Conservation (phyloP, 2,888 invertebrate genomes). For the Tuta absoluta region DNA sequence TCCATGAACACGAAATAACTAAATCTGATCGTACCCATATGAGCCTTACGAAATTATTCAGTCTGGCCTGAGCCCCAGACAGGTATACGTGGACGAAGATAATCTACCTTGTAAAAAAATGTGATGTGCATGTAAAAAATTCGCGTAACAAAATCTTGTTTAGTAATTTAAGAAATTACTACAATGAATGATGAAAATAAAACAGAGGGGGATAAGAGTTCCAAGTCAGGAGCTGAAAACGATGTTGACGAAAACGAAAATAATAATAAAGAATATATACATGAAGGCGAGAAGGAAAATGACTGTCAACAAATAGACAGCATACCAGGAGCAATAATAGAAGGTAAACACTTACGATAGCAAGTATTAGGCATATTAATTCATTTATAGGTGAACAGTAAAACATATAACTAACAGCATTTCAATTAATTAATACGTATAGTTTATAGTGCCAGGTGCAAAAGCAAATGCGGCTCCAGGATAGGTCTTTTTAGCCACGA, state of each 20-base stretch:
- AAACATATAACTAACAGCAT: no score
- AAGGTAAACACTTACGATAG: not conserved
- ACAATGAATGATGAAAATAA: conserved; percentile 7
- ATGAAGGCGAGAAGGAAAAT: not conserved
- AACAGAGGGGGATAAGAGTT: not conserved
- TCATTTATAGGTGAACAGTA: no score
- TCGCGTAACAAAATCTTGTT: not conserved
- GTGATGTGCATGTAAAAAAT: not conserved
- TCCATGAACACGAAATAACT: conserved; percentile 23
- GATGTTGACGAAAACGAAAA: not conserved
- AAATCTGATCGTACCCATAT: conserved; percentile 8
- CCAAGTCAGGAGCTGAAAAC: not conserved
- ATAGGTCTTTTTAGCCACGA: no score
- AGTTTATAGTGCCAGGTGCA: no score
- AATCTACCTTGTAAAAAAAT: not conserved
- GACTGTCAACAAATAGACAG: not conserved
- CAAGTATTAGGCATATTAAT: not conserved
- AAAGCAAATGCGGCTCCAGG: no score
- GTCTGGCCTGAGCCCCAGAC: conserved; percentile 24
- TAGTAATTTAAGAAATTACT: not conserved
- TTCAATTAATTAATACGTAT: no score
- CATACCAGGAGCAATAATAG: conserved; percentile 1
- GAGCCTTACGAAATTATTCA: conserved; percentile 9
- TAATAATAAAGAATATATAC: not conserved
- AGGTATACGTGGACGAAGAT: conserved; percentile 3